phyloP scores from a whole-genome alignment of 2,888 invertebrate genomes.

The Mythimna albipuncta region DNA sequence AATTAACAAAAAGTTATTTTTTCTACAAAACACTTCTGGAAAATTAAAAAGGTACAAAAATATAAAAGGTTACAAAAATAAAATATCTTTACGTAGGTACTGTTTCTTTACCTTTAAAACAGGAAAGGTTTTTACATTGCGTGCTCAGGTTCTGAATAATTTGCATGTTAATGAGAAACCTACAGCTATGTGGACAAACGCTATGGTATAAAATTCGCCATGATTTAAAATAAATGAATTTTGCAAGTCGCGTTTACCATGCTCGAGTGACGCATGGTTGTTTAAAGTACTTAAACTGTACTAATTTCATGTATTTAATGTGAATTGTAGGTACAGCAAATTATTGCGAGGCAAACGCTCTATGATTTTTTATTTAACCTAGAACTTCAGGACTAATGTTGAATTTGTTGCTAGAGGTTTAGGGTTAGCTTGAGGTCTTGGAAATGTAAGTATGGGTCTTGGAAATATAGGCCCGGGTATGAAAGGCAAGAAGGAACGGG shows the following conservation, averaged over 20 bases:
- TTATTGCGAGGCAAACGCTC: background rate
- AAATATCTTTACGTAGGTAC: slow-evolving; percentile 2
- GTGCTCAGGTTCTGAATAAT: slow-evolving; percentile 64
- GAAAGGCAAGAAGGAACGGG: too few species aligned
- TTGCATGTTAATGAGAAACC: slow-evolving; percentile 69
- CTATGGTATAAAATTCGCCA: slow-evolving; percentile 43
- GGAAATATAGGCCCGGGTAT: too few species aligned
- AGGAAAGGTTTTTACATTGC: slow-evolving; percentile 63
- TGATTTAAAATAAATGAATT: slow-evolving; percentile 46
- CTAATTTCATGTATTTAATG: background rate
- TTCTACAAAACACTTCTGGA: background rate
- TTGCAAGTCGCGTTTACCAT: slow-evolving; percentile 48
- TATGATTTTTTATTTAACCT: too few species aligned
- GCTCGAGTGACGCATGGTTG: slow-evolving; percentile 24
- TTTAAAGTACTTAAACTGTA: background rate
- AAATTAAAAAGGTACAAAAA: background rate
- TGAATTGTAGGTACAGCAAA: background rate
- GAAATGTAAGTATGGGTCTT: too few species aligned
- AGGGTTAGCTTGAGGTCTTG: too few species aligned
- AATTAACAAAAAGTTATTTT: background rate
- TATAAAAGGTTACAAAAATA: background rate
- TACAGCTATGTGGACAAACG: slow-evolving; percentile 43
- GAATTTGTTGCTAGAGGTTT: too few species aligned
- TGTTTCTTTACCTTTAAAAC: slow-evolving; percentile 49
- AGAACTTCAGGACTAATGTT: background rate